These are phyloP conservation scores for Aporophyla nigra DNA, from an alignment of 2,888 invertebrate genomes.

Conservation along the genomic window DNA sequence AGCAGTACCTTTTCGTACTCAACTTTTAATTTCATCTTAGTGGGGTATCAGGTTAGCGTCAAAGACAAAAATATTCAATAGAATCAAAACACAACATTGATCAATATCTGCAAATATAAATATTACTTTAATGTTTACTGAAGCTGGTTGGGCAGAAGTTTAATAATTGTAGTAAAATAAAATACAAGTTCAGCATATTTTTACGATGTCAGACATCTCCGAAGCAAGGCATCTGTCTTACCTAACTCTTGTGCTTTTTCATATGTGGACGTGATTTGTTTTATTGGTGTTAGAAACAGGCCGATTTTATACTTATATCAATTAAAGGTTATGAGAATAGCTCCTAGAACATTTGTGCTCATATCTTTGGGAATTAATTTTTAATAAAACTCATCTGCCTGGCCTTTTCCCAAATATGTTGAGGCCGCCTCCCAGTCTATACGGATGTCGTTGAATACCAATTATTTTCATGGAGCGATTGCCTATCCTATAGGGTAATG, in stretches of 20 bases:
- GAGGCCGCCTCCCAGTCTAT: neutral
- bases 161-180: no score
- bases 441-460: neutral
- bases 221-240: slow-evolving; percentile 57
- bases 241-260: slow-evolving; percentile 77
- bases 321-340: neutral
- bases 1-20: no score
- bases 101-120: no score
- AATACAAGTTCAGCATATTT: neutral
- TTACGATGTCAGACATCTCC: slow-evolving; percentile 57
- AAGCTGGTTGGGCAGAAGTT: no score
- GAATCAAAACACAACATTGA: no score
- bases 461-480: no score
- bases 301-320: slow-evolving; percentile 37
- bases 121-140: no score
- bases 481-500: no score
- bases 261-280: slow-evolving; percentile 70
- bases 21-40: no score
- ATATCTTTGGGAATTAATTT: neutral
- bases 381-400: neutral
- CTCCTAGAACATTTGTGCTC: neutral
- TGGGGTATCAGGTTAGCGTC: no score
- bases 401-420: neutral
- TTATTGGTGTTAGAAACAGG: slow-evolving; percentile 69
- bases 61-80: no score